Evolutionary conservation across 2,888 invertebrate genomes (phyloP).

Genomic region (Strigamia transsilvanica): DNA sequence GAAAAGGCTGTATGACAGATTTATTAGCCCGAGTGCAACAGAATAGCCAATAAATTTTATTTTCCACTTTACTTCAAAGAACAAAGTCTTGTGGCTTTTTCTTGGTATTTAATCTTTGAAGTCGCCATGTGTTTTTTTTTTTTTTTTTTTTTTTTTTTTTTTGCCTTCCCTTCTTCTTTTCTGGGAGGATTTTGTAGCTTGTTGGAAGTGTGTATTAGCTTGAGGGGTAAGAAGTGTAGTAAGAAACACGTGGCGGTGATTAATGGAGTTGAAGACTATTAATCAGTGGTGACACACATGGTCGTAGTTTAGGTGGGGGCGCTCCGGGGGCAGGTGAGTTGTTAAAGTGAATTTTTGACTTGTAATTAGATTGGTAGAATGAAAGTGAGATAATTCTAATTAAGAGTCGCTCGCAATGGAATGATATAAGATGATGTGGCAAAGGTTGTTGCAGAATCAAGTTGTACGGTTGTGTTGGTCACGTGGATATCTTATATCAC

Average conservation of each 20-base stretch:
- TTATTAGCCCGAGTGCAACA: constrained; percentile 43
- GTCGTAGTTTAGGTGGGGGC: background rate
- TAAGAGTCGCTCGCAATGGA: constrained; percentile 20
- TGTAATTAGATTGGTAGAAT: constrained; percentile 44
- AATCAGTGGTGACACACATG: constrained; percentile 42
- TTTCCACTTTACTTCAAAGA: constrained; percentile 40
- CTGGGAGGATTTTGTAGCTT: background rate
- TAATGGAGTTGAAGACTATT: constrained; percentile 45
- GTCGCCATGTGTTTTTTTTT: constrained; percentile 28
- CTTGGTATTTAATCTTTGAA: constrained; percentile 48
- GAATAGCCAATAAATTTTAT: constrained; percentile 48
- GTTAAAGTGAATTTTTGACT: constrained; percentile 49
- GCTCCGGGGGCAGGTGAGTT: constrained; percentile 27
- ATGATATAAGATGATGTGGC: constrained; percentile 5
- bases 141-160: background rate
- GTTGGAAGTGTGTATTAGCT: constrained; percentile 24
- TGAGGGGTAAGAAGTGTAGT: background rate
- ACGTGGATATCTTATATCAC: background rate
- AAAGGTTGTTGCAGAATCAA: constrained; percentile 19
- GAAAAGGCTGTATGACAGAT: constrained; percentile 39
- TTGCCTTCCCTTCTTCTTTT: background rate
- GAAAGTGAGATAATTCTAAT: constrained; percentile 32
- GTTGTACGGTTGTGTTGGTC: background rate
- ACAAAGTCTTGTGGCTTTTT: constrained; percentile 49
- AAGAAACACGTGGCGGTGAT: constrained; percentile 39